Conservation (phyloP, 2,113 vertebrate species). For the Aspidoscelis tigris region DNA sequence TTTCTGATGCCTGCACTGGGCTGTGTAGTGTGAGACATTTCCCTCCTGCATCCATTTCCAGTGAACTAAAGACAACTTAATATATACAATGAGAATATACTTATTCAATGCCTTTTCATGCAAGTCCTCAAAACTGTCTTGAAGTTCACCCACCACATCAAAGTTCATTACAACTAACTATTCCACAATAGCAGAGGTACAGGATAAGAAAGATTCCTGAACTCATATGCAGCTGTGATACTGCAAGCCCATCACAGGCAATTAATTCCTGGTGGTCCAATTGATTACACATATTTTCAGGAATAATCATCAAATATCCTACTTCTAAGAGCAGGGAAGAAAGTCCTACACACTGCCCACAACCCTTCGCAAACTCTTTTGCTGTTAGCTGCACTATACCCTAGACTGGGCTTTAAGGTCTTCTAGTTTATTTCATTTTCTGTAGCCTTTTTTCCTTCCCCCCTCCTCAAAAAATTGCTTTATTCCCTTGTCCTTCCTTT, state of each 20-base stretch:
- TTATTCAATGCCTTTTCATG: neutral
- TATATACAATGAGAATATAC: slow-evolving; percentile 4
- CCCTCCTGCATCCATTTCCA: neutral
- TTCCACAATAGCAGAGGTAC: neutral
- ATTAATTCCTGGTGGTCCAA: slow-evolving; percentile 44
- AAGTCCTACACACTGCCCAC: slow-evolving; percentile 32
- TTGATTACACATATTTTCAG: slow-evolving; percentile 44
- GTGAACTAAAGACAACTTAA: neutral
- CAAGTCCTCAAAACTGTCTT: neutral
- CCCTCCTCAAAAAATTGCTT: slow-evolving; percentile 71
- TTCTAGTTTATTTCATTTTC: slow-evolving; percentile 71
- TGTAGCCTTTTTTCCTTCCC: slow-evolving; percentile 58
- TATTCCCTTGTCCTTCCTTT: slow-evolving; percentile 75
- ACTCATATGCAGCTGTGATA: neutral
- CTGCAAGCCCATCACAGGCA: slow-evolving; percentile 22
- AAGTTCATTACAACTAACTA: neutral
- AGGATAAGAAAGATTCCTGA: slow-evolving; percentile 1
- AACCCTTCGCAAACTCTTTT: slow-evolving; percentile 32
- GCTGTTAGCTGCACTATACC: slow-evolving; percentile 46
- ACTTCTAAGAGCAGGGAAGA: neutral
- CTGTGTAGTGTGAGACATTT: neutral
- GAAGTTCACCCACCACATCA: neutral
- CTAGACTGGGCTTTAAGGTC: slow-evolving; percentile 60
- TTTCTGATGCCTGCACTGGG: neutral
- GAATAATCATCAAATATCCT: slow-evolving; percentile 18